Base-by-base conservation (phyloP, 2,113 vertebrate species). In the Lampris incognitus region DNA sequence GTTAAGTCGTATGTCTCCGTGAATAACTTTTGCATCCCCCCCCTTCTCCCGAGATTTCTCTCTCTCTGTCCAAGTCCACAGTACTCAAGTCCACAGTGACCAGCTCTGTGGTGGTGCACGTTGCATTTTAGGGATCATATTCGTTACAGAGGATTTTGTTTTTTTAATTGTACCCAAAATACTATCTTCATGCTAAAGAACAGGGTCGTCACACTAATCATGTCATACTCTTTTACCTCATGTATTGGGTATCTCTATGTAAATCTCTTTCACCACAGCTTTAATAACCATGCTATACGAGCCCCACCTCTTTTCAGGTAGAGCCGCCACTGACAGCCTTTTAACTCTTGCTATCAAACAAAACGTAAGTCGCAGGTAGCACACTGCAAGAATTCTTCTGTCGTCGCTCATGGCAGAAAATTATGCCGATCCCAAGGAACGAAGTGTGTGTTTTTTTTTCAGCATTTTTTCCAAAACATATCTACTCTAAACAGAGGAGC, bases 81-180 rank as follows among this genome's bases (percentile, higher is more conserved):
- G 87, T 68, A 68, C 51, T 76, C 9, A 66, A 78, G 67, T 85
- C 87, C 89, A 91, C 85, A 88, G 91, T 83, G 88, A 85, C 89
- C 91, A 89, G 87, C 88, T 91, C 87, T 91, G 87, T 91, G 86
- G 81, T 81, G 81, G 66, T 38, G 60, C 82, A 81, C 52, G 66
- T 85, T 69, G 66, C 78, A 83, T 74, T 41, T 69, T 72, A 70
- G 72, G 79, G 77, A 71, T 78, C 5, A 63, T 78, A 64, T 48
- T 41, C 54, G 54, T 76, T 63, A 74, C 42, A 73, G 74, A 84
- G 70, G 71, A 72, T 78, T 79, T 79, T 44, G 64, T 54, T 84
- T 46, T 66, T 64, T 24, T 24, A 24, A 24, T 0, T 24, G 24
- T 24, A 68, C 67, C 67, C 49, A 65, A 79, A 76, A 69, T 58